Percentiles rank a stretch among this genome's conserved stretches.
Conservation (phyloP, 2,113 vertebrate species). For the Dromiciops gliroides region DNA sequence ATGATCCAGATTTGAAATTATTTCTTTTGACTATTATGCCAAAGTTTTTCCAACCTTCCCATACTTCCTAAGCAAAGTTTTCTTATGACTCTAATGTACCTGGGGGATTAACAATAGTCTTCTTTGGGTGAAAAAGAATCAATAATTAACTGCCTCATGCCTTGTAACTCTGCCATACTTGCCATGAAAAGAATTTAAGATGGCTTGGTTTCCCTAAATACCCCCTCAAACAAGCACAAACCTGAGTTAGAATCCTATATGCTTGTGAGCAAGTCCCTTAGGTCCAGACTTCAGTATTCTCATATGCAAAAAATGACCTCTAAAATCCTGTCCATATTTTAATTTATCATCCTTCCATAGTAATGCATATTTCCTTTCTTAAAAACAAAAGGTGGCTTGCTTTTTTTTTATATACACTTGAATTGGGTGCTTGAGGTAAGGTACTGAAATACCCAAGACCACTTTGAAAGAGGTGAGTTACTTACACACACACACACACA, state of each 20-base stretch:
- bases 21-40: not conserved
- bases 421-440: conserved; percentile 37
- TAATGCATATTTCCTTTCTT: not conserved
- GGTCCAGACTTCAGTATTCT: not conserved
- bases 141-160: not conserved
- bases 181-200: not conserved
- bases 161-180: not conserved
- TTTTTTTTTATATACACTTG: not conserved
- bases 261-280: not conserved
- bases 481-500: too few species aligned
- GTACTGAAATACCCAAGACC: conserved; percentile 26
- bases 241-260: not conserved
- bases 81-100: not conserved
- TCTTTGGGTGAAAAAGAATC: not conserved
- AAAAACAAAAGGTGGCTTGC: conserved; percentile 29
- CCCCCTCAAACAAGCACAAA: not conserved
- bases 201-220: not conserved
- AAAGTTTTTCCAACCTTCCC: not conserved
- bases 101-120: not conserved
- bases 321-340: not conserved
- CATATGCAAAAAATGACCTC: not conserved
- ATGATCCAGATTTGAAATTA: not conserved
- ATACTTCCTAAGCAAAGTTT: not conserved
- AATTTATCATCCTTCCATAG: not conserved
- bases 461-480: conserved; percentile 59